Conservation (phyloP, 2,113 vertebrate genomes). For the Vulpes lagopus region DNA sequence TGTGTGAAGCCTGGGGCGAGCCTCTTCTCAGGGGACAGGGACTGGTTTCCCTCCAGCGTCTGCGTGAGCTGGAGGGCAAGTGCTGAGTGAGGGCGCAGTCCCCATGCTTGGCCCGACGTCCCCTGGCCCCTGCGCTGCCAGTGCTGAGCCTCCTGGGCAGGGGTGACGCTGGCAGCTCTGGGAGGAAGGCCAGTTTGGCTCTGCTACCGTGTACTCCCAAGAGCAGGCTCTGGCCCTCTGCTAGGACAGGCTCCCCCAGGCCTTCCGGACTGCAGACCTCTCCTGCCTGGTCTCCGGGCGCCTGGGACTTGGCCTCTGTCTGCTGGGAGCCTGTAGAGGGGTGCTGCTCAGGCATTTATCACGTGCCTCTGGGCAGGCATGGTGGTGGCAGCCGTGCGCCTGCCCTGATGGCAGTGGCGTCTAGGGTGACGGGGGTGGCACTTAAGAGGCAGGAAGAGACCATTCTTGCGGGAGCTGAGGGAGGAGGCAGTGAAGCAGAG, state of each 20-base stretch:
- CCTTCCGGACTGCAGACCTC: neutral
- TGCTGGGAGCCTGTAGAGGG: no score
- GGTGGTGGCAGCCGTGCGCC: neutral
- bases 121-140: fast-evolving
- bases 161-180: neutral
- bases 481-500: no score
- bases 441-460: neutral
- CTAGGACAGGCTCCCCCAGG: neutral
- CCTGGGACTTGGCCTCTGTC: neutral
- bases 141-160: fast-evolving
- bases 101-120: fast-evolving
- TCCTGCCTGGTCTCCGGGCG: no score
- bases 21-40: no score
- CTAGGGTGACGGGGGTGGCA: fast-evolving
- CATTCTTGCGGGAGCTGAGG: neutral
- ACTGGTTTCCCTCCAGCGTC: neutral
- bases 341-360: neutral
- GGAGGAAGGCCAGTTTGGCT: neutral
- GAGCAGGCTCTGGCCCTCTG: neutral
- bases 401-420: fast-evolving
- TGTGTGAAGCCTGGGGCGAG: no score
- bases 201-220: fast-evolving
- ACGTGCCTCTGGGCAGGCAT: neutral
- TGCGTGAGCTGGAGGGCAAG: fast-evolving
- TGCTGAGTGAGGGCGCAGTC: fast-evolving